Conservation (phyloP, 2,797 vertebrate species). For the Babyrousa celebensis region DNA sequence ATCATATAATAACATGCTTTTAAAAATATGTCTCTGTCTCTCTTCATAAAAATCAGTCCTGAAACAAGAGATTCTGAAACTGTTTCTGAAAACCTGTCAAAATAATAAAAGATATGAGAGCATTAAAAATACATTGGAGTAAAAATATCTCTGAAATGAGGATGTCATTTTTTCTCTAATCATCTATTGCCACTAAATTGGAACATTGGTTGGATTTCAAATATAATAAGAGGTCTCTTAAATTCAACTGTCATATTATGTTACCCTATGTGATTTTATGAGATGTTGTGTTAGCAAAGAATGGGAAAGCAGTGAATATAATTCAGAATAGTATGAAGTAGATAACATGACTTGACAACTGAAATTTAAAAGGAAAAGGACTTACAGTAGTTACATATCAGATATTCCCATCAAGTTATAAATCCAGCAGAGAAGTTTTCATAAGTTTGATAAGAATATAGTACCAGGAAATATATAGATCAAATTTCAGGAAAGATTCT, state of each 20-base stretch:
- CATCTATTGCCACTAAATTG: slow-evolving; percentile 78
- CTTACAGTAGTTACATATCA: slow-evolving; percentile 72
- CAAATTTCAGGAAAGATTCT: slow-evolving; percentile 52
- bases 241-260: slow-evolving; percentile 87
- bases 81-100: slow-evolving; percentile 78
- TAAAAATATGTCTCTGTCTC: slow-evolving; percentile 45
- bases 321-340: slow-evolving; percentile 87
- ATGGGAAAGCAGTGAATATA: slow-evolving; percentile 87
- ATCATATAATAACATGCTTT: background rate
- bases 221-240: slow-evolving; percentile 89
- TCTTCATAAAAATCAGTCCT: slow-evolving; percentile 28
- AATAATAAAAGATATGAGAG: slow-evolving; percentile 76
- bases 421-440: slow-evolving; percentile 70
- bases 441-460: slow-evolving; percentile 59
- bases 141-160: slow-evolving; percentile 86
- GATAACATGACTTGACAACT: slow-evolving; percentile 87
- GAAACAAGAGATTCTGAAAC: slow-evolving; percentile 63
- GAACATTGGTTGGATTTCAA: slow-evolving; percentile 87
- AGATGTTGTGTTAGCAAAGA: slow-evolving; percentile 88
- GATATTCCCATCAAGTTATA: slow-evolving; percentile 67
- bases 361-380: slow-evolving; percentile 88
- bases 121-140: slow-evolving; percentile 87
- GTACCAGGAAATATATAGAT: slow-evolving; percentile 68
- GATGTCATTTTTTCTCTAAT: slow-evolving; percentile 88
- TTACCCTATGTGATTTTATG: slow-evolving; percentile 88